Base-by-base conservation (phyloP, 35 echinoderm and acorn worm species). In the Apostichopus parvimensis region DNA sequence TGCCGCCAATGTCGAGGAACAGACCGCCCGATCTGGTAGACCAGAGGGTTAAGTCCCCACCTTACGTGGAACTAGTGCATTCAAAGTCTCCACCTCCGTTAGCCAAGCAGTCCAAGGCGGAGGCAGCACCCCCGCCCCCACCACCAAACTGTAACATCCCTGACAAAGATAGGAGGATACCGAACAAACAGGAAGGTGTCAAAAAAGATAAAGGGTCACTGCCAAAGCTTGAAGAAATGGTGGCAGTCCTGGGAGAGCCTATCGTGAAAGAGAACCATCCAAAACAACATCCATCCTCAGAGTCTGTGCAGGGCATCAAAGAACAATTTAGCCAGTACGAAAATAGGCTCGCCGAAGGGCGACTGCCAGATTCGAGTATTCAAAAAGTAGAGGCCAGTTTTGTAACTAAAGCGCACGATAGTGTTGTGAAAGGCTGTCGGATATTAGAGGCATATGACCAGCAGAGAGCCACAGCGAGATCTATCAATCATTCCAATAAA, bases 181-280 rank as follows among this genome's bases (percentile, higher is more conserved):
- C 24, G 75, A 79, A 79, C 55, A 79, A 91, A 90, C 71, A 73
- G 56, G 56, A 91, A 79, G 71, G 66, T 86, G 56, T 56, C 68
- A 64, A 59, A 58, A 87, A 87, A 83, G 57, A 93, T 53, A 61
- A 83, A 90, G 95, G 95, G 61, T 91, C 89, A 78, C 87, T 97
- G 55, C 95, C 95, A 62, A 91, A 94, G 56, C 82, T 97, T 15
- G 95, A 97, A 72, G 95, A 97, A 85, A 94, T 97, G 95, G 95
- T 97, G 8, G 93, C 93, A 65, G 89, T 94, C 45, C 91, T 97
- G 9, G 93, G 95, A 25, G 95, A 94, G 62, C 84, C 93, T 0
- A 45, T 73, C 73, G 34, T 88, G 86, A 88, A 88, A 8, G 86
- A 18, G 7, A 22, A 75, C 71, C 71, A 75, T 75, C n/a, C 20